These are phyloP conservation scores for Panzeria rudis DNA, from an alignment of 2,888 invertebrate species.

Conservation along the genomic window DNA sequence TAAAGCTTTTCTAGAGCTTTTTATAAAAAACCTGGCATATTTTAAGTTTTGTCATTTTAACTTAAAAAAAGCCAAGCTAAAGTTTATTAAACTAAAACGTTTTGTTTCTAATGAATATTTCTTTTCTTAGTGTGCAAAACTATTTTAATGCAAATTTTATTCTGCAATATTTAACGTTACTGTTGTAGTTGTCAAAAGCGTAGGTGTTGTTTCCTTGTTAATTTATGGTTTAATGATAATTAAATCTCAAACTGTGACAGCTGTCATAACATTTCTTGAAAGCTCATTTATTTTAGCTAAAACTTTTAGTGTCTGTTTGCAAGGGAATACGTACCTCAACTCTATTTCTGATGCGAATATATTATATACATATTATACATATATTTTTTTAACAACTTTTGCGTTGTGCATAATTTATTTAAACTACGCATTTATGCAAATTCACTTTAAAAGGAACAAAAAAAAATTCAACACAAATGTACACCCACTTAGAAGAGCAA, in stretches of 20 bases:
- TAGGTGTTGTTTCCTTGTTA: conserved; percentile 64
- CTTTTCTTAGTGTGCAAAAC: neutral
- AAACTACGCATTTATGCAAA: conserved; percentile 72
- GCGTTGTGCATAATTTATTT: conserved; percentile 65
- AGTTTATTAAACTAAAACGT: neutral
- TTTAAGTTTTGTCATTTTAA: neutral
- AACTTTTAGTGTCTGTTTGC: conserved; percentile 28
- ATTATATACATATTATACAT: no score
- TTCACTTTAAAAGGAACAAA: conserved; percentile 10
- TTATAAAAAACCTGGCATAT: neutral
- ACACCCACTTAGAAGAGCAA: conserved; percentile 59
- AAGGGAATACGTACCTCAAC: neutral
- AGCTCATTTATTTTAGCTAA: conserved; percentile 60
- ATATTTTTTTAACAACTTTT: conserved; percentile 22
- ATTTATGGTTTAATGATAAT: conserved; percentile 67
- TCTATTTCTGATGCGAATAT: conserved; percentile 11
- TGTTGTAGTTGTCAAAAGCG: conserved; percentile 23
- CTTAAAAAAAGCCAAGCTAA: no score
- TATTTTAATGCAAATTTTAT: conserved; percentile 12
- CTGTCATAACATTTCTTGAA: conserved; percentile 69
- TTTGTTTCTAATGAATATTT: neutral
- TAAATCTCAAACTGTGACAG: conserved; percentile 69
- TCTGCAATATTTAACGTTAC: neutral
- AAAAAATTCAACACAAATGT: conserved; percentile 36
- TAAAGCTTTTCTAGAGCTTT: neutral